Conservation (phyloP, 2,888 invertebrate species). For the Lasioglossum calceatum region DNA sequence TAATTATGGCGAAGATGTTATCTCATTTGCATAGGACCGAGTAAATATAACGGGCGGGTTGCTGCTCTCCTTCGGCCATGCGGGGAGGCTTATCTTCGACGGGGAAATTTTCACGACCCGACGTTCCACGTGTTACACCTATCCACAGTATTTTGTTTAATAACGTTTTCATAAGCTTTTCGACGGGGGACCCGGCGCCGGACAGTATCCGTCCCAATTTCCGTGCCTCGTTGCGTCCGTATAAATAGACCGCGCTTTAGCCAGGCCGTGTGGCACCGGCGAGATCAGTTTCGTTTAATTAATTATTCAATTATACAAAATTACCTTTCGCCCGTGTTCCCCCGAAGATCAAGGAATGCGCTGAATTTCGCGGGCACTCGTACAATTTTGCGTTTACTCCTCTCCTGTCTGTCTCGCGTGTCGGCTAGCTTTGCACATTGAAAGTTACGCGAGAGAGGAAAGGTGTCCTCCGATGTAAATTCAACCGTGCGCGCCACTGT, state of each 20-base stretch:
- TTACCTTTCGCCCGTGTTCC: neutral
- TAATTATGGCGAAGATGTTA: conserved; percentile 53
- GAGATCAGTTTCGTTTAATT: conserved; percentile 41
- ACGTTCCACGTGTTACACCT: neutral
- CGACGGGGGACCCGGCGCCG: neutral
- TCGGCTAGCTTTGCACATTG: no score
- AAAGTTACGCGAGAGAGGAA: neutral
- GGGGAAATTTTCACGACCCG: neutral
- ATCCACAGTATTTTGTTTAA: conserved; percentile 18
- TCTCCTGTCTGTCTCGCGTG: no score
- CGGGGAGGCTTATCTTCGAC: conserved; percentile 20
- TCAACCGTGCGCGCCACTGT: neutral
- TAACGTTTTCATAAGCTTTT: conserved; percentile 22
- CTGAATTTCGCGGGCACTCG: neutral
- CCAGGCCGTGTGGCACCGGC: neutral
- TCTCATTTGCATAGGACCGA: conserved; percentile 32
- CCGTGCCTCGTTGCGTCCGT: neutral
- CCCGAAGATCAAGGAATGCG: neutral
- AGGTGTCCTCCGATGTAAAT: neutral
- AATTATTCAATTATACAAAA: conserved; percentile 17
- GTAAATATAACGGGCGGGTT: conserved; percentile 15
- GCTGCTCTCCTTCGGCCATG: conserved; percentile 4
- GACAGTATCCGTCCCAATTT: conserved; percentile 20
- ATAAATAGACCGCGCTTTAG: conserved; percentile 10
- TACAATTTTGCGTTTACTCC: neutral